These are phyloP conservation scores for Myiotriccus ornatus DNA, from an alignment of 2,797 vertebrate species.

Conservation along the genomic window DNA sequence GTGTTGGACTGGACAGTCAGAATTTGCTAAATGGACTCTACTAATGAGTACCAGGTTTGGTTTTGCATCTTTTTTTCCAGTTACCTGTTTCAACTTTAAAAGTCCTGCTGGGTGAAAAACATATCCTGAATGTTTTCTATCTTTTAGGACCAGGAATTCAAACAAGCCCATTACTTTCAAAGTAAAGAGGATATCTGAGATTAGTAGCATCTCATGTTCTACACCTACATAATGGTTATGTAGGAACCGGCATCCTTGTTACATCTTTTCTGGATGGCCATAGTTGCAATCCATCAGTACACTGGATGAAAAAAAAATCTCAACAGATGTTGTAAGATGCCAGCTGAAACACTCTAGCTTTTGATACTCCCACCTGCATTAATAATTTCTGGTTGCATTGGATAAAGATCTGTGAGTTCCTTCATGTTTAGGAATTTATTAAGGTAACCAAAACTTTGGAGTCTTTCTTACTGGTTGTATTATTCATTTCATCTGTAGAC, in stretches of 20 bases:
- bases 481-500: slow-evolving; percentile 57
- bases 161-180: slow-evolving; percentile 25
- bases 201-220: slow-evolving; percentile 51
- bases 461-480: slow-evolving; percentile 40
- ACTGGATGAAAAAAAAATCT: slow-evolving; percentile 36
- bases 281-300: slow-evolving; percentile 7
- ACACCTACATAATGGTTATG: slow-evolving; percentile 57
- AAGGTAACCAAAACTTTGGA: slow-evolving; percentile 55
- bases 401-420: slow-evolving; percentile 58
- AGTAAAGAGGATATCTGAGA: slow-evolving; percentile 44
- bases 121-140: background rate
- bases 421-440: slow-evolving; percentile 57
- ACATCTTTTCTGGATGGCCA: slow-evolving; percentile 2
- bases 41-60: background rate
- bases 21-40: background rate
- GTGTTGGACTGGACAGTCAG: background rate
- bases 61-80: background rate
- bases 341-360: slow-evolving; percentile 46
- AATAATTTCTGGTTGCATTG: slow-evolving; percentile 44
- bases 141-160: slow-evolving; percentile 15
- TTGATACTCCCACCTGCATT: slow-evolving; percentile 64
- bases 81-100: slow-evolving; percentile 26
- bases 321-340: slow-evolving; percentile 39
- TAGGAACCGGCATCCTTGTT: slow-evolving; percentile 26
- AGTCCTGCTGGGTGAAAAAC: background rate